Evolutionary conservation across 2,888 invertebrate genomes (phyloP).

Genomic region (Palloptera scutellata): DNA sequence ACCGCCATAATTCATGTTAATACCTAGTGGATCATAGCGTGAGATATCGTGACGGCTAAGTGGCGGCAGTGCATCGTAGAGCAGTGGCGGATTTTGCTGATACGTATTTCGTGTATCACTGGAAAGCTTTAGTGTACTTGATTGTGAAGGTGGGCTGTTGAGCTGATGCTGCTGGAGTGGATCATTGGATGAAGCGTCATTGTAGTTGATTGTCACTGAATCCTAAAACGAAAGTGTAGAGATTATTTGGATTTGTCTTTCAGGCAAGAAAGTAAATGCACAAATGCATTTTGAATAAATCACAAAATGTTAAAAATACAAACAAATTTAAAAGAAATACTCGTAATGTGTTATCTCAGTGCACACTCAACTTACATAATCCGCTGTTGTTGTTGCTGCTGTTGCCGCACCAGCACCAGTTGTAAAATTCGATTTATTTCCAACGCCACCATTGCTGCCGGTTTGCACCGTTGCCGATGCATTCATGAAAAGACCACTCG

Average conservation of each 20-base stretch:
- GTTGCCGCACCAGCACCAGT: slow-evolving; percentile 45
- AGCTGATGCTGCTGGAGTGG: slow-evolving; percentile 52
- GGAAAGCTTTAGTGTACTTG: slow-evolving; percentile 60
- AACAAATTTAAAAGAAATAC: slow-evolving; percentile 5
- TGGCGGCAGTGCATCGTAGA: slow-evolving; percentile 62
- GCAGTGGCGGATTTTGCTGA: slow-evolving; percentile 53
- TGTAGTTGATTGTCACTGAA: slow-evolving; percentile 42
- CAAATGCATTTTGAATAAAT: neutral
- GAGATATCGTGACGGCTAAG: slow-evolving; percentile 51
- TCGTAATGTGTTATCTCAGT: neutral
- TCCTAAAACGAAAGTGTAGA: slow-evolving; percentile 37
- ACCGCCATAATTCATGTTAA: slow-evolving; percentile 51
- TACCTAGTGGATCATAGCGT: slow-evolving; percentile 57
- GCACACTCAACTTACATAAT: slow-evolving; percentile 56
- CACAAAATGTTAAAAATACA: neutral
- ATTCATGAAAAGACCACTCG: slow-evolving; percentile 41
- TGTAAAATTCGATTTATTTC: slow-evolving; percentile 49
- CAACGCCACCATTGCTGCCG: slow-evolving; percentile 41
- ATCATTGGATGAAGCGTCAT: slow-evolving; percentile 45
- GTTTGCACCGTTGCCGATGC: slow-evolving; percentile 33
- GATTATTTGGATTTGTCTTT: neutral
- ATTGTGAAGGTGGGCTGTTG: slow-evolving; percentile 61
- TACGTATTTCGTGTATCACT: slow-evolving; percentile 57
- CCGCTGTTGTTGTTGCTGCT: slow-evolving; percentile 45
- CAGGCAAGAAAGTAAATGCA: neutral